Percentiles rank a stretch among this genome's conserved stretches.
These are phyloP conservation scores for Sarcophaga carnaria DNA, from an alignment of 2,888 invertebrate species.

Conservation along the genomic window DNA sequence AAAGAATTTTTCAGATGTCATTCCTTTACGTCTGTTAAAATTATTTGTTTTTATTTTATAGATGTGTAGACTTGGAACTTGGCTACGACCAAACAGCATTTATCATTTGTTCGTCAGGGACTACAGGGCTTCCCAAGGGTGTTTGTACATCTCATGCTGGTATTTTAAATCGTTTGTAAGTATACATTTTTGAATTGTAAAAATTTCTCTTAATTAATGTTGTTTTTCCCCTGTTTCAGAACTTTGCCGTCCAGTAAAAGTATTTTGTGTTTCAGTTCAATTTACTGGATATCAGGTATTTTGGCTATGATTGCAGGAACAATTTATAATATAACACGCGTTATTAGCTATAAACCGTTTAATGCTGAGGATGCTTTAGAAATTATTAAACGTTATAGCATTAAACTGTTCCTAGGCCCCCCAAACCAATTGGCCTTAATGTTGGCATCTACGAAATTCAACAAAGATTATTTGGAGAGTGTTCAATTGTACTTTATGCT, in stretches of 20 bases:
- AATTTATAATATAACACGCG: conserved; percentile 71
- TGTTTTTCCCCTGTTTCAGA: neutral
- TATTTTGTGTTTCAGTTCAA: conserved; percentile 69
- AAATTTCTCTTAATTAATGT: neutral
- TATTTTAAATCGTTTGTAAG: conserved; percentile 17
- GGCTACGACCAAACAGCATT: conserved; percentile 56
- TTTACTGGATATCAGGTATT: conserved; percentile 76
- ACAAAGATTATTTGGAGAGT: conserved; percentile 69
- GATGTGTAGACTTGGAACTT: conserved; percentile 71
- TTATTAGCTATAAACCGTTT: conserved; percentile 73
- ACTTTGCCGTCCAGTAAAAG: neutral
- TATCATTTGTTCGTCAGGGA: conserved; percentile 77
- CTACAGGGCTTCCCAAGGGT: conserved; percentile 77
- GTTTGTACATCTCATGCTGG: conserved; percentile 69
- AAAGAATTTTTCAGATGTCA: neutral
- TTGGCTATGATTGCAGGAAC: conserved; percentile 66
- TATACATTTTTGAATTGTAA: neutral
- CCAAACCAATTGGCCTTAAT: conserved; percentile 70
- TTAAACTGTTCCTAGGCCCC: conserved; percentile 71
- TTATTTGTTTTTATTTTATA: conserved; percentile 39
- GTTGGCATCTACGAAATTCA: conserved; percentile 67
- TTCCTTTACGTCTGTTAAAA: neutral
- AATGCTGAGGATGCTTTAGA: conserved; percentile 71
- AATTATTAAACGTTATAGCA: conserved; percentile 73
- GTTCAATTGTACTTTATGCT: conserved; percentile 70